A percentile compares a stretch with the other conserved stretches of the same genome.
Conservation (phyloP, 1,140 invertebrate genomes). For the Brachionus paranguensis region DNA sequence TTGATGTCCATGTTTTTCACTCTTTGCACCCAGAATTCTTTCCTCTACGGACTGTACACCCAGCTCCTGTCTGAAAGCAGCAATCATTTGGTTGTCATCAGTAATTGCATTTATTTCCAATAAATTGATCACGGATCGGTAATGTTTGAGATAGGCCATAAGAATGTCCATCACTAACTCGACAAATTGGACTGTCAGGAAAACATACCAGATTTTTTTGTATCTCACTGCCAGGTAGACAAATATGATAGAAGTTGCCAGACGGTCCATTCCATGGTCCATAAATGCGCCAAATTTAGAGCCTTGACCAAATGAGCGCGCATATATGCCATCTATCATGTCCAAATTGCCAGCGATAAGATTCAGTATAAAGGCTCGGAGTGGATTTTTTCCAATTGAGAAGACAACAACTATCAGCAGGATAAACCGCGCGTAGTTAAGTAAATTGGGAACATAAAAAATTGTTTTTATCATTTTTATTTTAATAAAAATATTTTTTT, state of each 20-base stretch:
- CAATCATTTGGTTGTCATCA: neutral
- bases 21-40: neutral
- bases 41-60: neutral
- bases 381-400: neutral
- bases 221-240: neutral
- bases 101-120: neutral
- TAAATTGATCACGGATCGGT: neutral
- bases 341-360: neutral
- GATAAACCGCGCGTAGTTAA: neutral
- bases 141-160: neutral
- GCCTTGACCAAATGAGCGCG: neutral
- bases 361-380: neutral
- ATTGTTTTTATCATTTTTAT: neutral
- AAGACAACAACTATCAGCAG: neutral
- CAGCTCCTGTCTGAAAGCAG: neutral
- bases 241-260: neutral
- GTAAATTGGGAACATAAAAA: conserved; percentile 4
- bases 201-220: neutral
- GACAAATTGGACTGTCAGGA: neutral
- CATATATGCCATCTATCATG: conserved; percentile 3
- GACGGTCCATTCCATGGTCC: conserved; percentile 7
- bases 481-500: too few relatives aligned
- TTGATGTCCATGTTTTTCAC: neutral
- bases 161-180: neutral
- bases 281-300: neutral